Evolutionary conservation across 2,797 vertebrate genomes (phyloP).

Genomic region (Xiphorhynchus erythropygius): DNA sequence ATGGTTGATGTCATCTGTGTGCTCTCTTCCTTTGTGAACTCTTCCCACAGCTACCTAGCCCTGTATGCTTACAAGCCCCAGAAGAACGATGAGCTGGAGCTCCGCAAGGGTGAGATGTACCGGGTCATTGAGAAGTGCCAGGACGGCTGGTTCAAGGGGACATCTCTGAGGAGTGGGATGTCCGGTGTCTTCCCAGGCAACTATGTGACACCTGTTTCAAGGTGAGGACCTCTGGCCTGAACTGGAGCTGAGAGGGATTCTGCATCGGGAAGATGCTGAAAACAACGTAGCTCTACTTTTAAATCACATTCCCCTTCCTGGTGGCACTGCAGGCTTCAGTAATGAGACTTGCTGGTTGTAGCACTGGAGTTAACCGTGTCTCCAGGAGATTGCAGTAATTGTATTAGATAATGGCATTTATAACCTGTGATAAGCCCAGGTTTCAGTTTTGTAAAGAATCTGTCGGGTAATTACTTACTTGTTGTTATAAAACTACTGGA

Average conservation of each 20-base stretch:
- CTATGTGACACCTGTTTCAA: constrained; percentile 95
- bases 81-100: constrained; percentile 95
- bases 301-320: not conserved
- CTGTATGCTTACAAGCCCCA: constrained; percentile 97
- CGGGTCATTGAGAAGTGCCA: constrained; percentile 98
- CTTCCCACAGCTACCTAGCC: constrained; percentile 88
- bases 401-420: not conserved
- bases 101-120: constrained; percentile 98
- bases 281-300: not conserved
- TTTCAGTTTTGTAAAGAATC: not conserved
- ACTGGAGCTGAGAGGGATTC: not conserved
- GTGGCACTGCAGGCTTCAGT: not conserved
- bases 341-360: not conserved
- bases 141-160: constrained; percentile 98
- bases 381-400: not conserved
- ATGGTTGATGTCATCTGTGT: not conserved
- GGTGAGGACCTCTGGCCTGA: constrained; percentile 70
- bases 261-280: not conserved
- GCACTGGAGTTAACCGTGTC: not conserved
- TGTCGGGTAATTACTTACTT: not conserved
- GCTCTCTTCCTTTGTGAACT: not conserved
- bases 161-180: constrained; percentile 88
- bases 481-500: not conserved
- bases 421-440: not conserved
- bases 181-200: constrained; percentile 97